Evolutionary conservation across 2,113 vertebrate species (phyloP), one percentile per base, ranked within the genome.

Genomic region (Ornithorhynchus anatinus): DNA sequence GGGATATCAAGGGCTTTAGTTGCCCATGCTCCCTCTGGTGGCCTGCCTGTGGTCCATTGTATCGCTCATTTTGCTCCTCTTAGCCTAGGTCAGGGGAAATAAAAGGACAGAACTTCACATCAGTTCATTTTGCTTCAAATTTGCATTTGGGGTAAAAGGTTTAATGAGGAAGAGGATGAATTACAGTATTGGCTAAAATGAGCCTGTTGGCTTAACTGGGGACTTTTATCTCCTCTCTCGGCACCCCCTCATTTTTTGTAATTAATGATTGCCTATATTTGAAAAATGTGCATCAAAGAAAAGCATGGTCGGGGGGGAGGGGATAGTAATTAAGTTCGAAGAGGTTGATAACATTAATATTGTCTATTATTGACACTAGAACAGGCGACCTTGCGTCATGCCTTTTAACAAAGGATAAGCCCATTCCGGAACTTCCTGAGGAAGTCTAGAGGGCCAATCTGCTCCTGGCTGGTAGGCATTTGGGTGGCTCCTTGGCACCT

Each of bases 261-360:
- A 32, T n/a, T 25, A 61, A 75, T 59, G 81, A 40, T 64, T 59
- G 52, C 40, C 27, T 68, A 56, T 11, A 11, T 15, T 52, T 43
- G 42, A 68, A 64, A 65, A 69, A 14, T 35, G 33, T 57, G 5
- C 33, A 48, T 54, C 42, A n/a, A 54, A 72, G 10, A 32, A 9
- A 63, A 74, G 20, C 64, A 53, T 14, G 19, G 19, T 74, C 40
- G 35, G 69, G 29, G 29, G 22, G 35, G 31, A 69, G 35, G 5
- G 72, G 70, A 27, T 67, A 32, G 56, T 59, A 57, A 63, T 31
- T 42, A 75, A 37, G 33, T 29, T 15, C 47, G 47, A 37, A 58
- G 54, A 61, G 68, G 42, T 51, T 63, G 42, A 50, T 22, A 52
- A 53, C 77, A n/a, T n/a, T n/a, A 70, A 37, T 22, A 8, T 31